Percentiles rank a stretch among this genome's conserved stretches.
Evolutionary conservation across 2,113 vertebrate genomes (phyloP).

Genomic region (Entelurus aequoreus): DNA sequence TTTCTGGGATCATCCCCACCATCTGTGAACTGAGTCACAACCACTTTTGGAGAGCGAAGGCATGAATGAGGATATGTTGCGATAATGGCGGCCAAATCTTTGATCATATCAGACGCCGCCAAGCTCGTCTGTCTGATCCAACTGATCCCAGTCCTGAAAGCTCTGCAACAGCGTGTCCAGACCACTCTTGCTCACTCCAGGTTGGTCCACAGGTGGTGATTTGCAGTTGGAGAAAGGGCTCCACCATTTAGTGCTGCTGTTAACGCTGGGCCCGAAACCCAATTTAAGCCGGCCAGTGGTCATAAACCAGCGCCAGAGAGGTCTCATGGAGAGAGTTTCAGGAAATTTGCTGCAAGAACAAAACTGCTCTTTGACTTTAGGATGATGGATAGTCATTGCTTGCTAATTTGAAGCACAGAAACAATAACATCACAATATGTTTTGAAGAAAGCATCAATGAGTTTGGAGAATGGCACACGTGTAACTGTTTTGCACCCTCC

Average conservation of each 20-base stretch:
- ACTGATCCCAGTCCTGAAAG: slow-evolving; percentile 41
- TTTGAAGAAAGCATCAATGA: slow-evolving; percentile 15
- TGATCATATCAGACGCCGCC: slow-evolving; percentile 45
- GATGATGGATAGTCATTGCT: neutral
- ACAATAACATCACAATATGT: slow-evolving; percentile 3
- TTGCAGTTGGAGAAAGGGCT: slow-evolving; percentile 27
- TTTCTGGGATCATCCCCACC: slow-evolving; percentile 4
- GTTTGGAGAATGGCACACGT: neutral
- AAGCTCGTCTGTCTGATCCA: slow-evolving; percentile 47
- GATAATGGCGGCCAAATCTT: slow-evolving; percentile 47
- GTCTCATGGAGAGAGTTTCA: slow-evolving; percentile 40
- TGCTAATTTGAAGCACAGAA: neutral
- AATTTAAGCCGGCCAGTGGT: slow-evolving; percentile 24
- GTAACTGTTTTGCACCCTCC: neutral
- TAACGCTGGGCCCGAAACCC: slow-evolving; percentile 27
- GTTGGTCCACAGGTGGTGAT: slow-evolving; percentile 23
- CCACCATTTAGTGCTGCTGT: slow-evolving; percentile 22
- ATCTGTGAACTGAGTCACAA: slow-evolving; percentile 12
- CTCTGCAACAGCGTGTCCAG: slow-evolving; percentile 46
- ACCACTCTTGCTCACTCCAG: slow-evolving; percentile 11
- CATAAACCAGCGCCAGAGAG: slow-evolving; percentile 21
- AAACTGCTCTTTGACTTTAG: slow-evolving; percentile 1
- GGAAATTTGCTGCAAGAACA: slow-evolving; percentile 6
- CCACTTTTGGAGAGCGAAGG: slow-evolving; percentile 14
- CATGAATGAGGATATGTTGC: slow-evolving; percentile 46